Evolutionary conservation across 2,797 vertebrate genomes (phyloP), one percentile per base, ranked within the genome.

Genomic region (Enteromius trimaculatus): DNA sequence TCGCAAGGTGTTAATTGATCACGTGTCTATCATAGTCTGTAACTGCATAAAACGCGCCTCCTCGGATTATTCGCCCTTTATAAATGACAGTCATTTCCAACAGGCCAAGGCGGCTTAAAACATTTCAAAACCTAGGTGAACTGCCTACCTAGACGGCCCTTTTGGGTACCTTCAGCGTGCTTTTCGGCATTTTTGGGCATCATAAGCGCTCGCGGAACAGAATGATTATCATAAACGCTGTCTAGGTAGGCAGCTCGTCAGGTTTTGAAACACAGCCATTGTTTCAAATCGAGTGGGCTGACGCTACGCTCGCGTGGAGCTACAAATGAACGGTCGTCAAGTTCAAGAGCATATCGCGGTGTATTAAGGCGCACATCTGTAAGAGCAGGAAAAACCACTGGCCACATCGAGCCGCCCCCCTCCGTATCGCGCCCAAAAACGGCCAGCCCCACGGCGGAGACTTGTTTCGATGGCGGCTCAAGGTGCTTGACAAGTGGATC

Each of bases 311-410:
- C 86, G 79, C 6, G 80, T 74, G 71, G 77, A 86, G 77, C 69
- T 37, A 70, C 75, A 86, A 89, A 90, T 80, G 86, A 71, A 71
- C 81, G 80, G 64, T 13, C 77, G 19, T 90, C 92, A 93, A 94
- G 92, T 94, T 94, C 92, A 93, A 91, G 90, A 87, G 87, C 90
- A 89, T 87, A 86, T 88, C 89, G 83, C 90, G 29, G 84, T 83
- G 87, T 89, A 44, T 89, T 89, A 92, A 88, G 29, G 85, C 88
- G 86, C 90, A 93, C 91, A 92, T 93, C 93, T 92, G 92, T 91
- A 91, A 64, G 87, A 85, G 86, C 74, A 49, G 79, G 84, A 68
- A 81, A 77, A 85, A 86, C 72, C 87, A 70, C 72, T 72, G 84
- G 51, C 31, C 69, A 77, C 74, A 78, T 44, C 62, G 62, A 76